Evolutionary conservation across 1,140 invertebrate genomes (phyloP).

Genomic region (Harlomillsia oculata): DNA sequence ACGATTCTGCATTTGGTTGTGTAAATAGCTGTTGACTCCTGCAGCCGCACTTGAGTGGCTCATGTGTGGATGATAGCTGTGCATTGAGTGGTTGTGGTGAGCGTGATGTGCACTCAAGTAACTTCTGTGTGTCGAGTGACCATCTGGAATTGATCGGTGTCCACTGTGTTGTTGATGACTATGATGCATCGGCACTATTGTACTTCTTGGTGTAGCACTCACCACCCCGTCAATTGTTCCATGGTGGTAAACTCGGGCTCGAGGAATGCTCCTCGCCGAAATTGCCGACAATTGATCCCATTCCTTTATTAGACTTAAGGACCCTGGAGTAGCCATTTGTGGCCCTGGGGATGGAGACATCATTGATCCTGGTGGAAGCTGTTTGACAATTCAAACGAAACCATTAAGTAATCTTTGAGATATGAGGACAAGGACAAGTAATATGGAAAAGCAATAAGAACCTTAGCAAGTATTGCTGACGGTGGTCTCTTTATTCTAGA

Average conservation of each 20-base stretch:
- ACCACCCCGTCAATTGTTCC: conserved; percentile 40
- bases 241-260: conserved; percentile 62
- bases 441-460: neutral
- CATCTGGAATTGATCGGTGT: conserved; percentile 26
- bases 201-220: conserved; percentile 42
- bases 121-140: conserved; percentile 29
- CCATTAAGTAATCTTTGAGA: neutral
- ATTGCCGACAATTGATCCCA: conserved; percentile 90
- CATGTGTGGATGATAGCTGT: conserved; percentile 16
- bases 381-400: neutral
- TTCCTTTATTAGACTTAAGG: conserved; percentile 48
- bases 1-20: conserved; percentile 26
- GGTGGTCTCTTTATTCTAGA: conserved; percentile 40
- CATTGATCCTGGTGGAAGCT: conserved; percentile 36
- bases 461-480: conserved; percentile 34
- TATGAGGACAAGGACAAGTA: neutral
- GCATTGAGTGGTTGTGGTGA: conserved; percentile 32
- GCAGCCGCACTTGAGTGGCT: conserved; percentile 2
- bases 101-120: conserved; percentile 31
- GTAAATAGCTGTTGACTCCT: conserved; percentile 26
- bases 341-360: conserved; percentile 29
- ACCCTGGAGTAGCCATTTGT: conserved; percentile 63
- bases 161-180: conserved; percentile 54
- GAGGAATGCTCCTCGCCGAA: conserved; percentile 76
- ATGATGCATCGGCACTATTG: conserved; percentile 46